A percentile compares a stretch with the other conserved stretches of the same genome.
phyloP scores from a whole-genome alignment of 2,797 vertebrate species.

The Sebastolobus alascanus region DNA sequence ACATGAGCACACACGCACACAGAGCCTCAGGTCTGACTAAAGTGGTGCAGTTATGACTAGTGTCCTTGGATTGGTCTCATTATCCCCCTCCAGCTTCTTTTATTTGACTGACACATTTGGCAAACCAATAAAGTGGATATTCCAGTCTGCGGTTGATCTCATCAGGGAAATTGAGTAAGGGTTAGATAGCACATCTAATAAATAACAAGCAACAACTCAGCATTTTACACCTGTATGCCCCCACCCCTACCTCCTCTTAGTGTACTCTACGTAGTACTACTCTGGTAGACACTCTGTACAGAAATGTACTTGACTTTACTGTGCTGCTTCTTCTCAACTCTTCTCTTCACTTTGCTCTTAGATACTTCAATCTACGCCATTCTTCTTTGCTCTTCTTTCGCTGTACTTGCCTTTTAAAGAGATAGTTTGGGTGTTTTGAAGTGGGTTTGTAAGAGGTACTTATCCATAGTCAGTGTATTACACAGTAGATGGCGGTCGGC shows the following conservation, averaged over 20 bases:
- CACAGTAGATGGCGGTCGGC: background rate
- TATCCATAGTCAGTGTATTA: background rate
- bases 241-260: background rate
- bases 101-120: conserved; percentile 41
- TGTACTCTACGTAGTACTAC: background rate
- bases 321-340: background rate
- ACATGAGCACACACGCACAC: background rate
- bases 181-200: background rate
- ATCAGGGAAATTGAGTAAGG: background rate
- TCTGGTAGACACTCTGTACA: background rate
- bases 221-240: background rate
- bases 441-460: background rate
- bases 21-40: background rate
- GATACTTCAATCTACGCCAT: background rate
- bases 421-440: background rate
- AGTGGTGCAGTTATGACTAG: conserved; percentile 13
- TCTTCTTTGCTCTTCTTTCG: background rate
- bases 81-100: conserved; percentile 17
- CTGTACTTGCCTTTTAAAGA: background rate
- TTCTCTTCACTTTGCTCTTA: background rate
- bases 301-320: background rate
- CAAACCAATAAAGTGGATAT: conserved; percentile 34
- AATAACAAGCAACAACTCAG: conserved; percentile 18
- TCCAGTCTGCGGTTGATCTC: conserved; percentile 27
- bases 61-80: conserved; percentile 42